A percentile compares a stretch with the other conserved stretches of the same genome.
Evolutionary conservation across 2,113 vertebrate species (phyloP).

Genomic region (Sinosuthora webbiana): DNA sequence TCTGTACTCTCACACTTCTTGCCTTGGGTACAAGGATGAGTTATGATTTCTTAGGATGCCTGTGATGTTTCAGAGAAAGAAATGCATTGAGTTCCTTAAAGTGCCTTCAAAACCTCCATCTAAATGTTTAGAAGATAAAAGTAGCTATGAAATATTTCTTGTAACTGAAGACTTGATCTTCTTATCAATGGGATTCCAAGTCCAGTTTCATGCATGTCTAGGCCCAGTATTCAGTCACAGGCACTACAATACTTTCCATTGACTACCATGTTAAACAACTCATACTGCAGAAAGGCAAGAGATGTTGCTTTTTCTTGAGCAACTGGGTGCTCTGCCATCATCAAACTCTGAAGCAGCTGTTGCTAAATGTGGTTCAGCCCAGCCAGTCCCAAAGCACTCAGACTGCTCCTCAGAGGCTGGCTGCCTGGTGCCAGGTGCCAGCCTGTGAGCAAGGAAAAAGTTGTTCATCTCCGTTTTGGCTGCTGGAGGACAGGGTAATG

Average conservation of each 20-base stretch:
- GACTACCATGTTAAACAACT: neutral
- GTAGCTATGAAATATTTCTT: neutral
- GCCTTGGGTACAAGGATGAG: neutral
- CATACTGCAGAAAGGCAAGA: neutral
- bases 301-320: neutral
- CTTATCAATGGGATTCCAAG: neutral
- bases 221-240: neutral
- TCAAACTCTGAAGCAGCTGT: neutral
- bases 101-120: neutral
- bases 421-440: fast-evolving
- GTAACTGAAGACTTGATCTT: neutral
- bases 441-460: neutral
- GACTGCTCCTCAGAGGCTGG: neutral
- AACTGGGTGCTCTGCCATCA: neutral
- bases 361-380: neutral
- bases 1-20: neutral
- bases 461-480: fast-evolving
- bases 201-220: neutral
- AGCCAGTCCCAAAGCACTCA: neutral
- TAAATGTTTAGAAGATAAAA: neutral
- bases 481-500: neutral
- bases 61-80: neutral
- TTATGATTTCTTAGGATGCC: neutral
- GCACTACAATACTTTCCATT: neutral
- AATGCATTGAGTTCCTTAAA: neutral